These are phyloP conservation scores for Odontesthes bonariensis DNA, from an alignment of 2,113 vertebrate genomes.

Conservation along the genomic window DNA sequence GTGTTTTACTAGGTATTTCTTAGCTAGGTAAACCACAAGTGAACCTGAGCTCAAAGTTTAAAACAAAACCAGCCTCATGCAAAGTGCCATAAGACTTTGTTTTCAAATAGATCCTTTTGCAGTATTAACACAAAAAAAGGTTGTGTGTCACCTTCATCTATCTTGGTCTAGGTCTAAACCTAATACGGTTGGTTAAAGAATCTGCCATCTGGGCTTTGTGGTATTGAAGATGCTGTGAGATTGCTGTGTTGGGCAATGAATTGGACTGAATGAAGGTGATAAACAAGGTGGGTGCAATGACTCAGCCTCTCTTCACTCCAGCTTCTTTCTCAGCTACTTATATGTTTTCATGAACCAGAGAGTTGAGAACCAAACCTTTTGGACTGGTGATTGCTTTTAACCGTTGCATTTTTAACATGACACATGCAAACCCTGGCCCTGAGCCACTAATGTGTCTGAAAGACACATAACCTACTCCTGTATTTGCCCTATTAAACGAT, in stretches of 20 bases:
- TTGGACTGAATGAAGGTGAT: constrained; percentile 29
- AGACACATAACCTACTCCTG: background rate
- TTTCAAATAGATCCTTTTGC: background rate
- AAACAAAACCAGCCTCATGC: no score
- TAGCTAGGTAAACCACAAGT: no score
- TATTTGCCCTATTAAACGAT: constrained; percentile 31
- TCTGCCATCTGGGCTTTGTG: constrained; percentile 25
- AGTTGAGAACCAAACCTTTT: constrained; percentile 23
- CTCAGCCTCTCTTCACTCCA: constrained; percentile 33
- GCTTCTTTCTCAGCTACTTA: constrained; percentile 21
- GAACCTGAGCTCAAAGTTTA: no score
- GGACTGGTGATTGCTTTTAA: constrained; percentile 21
- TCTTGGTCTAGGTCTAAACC: background rate
- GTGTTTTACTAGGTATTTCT: no score
- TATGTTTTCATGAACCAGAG: constrained; percentile 32
- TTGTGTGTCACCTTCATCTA: background rate
- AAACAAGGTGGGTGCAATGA: constrained; percentile 44
- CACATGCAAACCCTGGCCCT: background rate
- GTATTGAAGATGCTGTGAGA: constrained; percentile 27
- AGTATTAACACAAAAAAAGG: background rate
- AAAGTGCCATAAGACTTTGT: background rate
- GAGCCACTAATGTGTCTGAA: constrained; percentile 4
- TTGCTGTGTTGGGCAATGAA: constrained; percentile 2
- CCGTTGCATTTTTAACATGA: constrained; percentile 23
- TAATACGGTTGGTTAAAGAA: constrained; percentile 1